Conservation (phyloP, 2,113 vertebrate genomes). For the Halcyon senegalensis region DNA sequence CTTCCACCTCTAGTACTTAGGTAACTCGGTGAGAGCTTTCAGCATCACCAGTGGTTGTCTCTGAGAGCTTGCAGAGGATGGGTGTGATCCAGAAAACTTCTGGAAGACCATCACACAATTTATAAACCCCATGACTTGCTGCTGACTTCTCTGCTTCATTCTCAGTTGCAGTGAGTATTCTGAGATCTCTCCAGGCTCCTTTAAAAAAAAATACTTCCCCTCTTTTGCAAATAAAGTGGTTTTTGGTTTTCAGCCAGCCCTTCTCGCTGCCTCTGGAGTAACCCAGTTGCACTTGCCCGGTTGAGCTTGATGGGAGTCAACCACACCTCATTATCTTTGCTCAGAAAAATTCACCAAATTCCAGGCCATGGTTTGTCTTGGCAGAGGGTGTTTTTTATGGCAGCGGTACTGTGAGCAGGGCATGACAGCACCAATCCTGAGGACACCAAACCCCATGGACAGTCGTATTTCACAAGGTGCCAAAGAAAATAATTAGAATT, state of each 20-base stretch:
- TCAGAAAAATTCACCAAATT: conserved; percentile 14
- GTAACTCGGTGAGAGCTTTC: not conserved
- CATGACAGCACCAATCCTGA: not conserved
- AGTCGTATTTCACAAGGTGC: not conserved
- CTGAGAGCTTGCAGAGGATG: not conserved
- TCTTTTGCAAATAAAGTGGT: not conserved
- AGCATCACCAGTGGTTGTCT: not conserved
- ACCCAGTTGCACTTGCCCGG: not conserved
- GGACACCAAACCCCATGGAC: not conserved
- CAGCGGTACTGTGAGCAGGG: not conserved
- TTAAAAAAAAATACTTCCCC: not conserved
- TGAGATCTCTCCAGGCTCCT: not conserved
- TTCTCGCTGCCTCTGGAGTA: conserved; percentile 4
- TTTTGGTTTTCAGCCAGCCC: conserved; percentile 15
- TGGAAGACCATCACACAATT: not conserved
- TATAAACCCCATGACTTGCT: not conserved
- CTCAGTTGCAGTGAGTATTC: not conserved
- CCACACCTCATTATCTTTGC: conserved; percentile 46
- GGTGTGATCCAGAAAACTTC: not conserved
- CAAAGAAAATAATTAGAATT: conserved; percentile 31
- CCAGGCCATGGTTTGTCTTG: conserved; percentile 20
- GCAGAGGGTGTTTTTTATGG: not conserved
- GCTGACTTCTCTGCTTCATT: not conserved
- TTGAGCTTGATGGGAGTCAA: conserved; percentile 27
- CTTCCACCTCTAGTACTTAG: not conserved